These are phyloP conservation scores for Stenchaetothrips biformis DNA, from an alignment of 2,888 invertebrate species.

Conservation along the genomic window DNA sequence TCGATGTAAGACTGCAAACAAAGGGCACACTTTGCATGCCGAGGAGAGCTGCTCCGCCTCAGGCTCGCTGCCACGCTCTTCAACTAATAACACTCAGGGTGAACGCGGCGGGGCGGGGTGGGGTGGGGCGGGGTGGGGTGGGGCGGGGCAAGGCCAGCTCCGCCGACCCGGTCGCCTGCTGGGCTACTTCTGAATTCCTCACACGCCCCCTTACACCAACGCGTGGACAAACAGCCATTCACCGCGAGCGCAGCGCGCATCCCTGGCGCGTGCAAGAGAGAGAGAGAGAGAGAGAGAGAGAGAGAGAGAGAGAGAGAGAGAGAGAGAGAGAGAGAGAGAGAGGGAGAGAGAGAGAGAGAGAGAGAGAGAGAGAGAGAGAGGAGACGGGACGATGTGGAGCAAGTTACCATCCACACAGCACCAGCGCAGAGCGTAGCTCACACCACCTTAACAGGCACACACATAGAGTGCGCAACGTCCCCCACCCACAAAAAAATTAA, in stretches of 20 bases:
- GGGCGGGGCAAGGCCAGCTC: neutral
- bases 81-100: neutral
- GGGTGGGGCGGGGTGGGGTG: neutral
- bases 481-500: no score
- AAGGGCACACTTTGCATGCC: no score
- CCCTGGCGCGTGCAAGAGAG: neutral
- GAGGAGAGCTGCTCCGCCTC: no score
- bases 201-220: neutral
- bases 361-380: no score
- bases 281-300: neutral
- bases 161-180: neutral
- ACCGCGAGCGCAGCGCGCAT: neutral
- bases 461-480: no score
- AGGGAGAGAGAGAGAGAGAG: neutral
- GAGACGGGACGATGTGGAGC: no score
- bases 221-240: constrained; percentile 1
- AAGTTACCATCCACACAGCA: no score
- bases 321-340: neutral
- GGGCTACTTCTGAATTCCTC: neutral
- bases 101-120: neutral
- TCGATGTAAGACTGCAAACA: no score
- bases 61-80: neutral
- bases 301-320: neutral
- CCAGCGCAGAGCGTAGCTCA: no score
- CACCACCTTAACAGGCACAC: no score